A percentile compares a stretch with the other conserved stretches of the same genome.
These are phyloP conservation scores for Anisognathus igniventris DNA, from an alignment of 2,797 vertebrate genomes.

Conservation along the genomic window DNA sequence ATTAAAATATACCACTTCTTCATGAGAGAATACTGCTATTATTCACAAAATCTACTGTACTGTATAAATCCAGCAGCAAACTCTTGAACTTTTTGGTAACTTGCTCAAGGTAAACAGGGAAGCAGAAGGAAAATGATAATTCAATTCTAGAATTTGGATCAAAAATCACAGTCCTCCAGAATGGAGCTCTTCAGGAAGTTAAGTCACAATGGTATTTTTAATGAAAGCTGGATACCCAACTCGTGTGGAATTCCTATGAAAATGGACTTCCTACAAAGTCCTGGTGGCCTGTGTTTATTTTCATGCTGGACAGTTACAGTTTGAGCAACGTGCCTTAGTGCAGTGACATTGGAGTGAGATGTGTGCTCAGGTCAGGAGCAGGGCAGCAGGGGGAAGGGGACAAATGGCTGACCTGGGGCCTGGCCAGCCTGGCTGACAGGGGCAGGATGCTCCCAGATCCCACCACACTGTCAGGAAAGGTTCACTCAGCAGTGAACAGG, in stretches of 20 bases:
- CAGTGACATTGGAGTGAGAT: background rate
- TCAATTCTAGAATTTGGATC: background rate
- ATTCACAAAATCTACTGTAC: constrained; percentile 63
- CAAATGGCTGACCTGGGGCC: background rate
- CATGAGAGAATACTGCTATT: constrained; percentile 63
- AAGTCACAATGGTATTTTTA: background rate
- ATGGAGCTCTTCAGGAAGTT: background rate
- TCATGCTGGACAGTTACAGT: background rate
- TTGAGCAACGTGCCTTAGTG: background rate
- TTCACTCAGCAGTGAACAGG: background rate
- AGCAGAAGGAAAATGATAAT: constrained; percentile 30
- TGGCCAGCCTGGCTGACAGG: fast-evolving
- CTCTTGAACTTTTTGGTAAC: constrained; percentile 47
- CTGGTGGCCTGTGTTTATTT: background rate
- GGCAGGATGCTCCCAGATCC: background rate
- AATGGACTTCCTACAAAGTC: background rate
- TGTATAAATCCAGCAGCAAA: constrained; percentile 61
- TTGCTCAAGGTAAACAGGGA: constrained; percentile 58
- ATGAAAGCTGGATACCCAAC: background rate
- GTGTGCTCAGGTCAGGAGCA: background rate
- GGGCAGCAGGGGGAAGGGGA: background rate
- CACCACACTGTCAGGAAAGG: background rate
- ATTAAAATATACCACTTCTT: constrained; percentile 66
- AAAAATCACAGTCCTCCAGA: background rate
- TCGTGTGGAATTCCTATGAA: background rate